Percentiles rank a stretch among this genome's conserved stretches.
phyloP scores from a whole-genome alignment of 2,113 vertebrate species.

The Heterotis niloticus region DNA sequence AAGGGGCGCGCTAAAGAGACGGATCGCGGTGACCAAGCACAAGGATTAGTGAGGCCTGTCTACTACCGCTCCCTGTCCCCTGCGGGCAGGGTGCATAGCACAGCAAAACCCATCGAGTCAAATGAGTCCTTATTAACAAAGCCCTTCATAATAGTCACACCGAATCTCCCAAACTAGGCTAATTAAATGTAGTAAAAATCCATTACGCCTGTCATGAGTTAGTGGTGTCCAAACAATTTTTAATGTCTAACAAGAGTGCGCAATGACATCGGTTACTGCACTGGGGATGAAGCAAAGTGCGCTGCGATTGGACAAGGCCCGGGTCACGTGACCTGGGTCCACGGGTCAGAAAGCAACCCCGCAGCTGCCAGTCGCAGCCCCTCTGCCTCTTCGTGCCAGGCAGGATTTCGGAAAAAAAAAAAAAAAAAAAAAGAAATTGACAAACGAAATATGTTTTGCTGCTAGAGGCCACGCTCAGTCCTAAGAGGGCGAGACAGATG shows the following conservation, averaged over 20 bases:
- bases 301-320: not conserved
- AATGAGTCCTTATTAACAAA: slow-evolving; percentile 5
- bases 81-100: not conserved
- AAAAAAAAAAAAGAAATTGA: not conserved
- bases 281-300: not conserved
- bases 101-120: slow-evolving; percentile 10
- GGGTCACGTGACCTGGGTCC: not conserved
- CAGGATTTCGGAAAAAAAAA: not conserved
- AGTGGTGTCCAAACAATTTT: not conserved
- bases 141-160: slow-evolving; percentile 12
- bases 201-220: slow-evolving; percentile 48
- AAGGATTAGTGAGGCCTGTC: slow-evolving; percentile 13
- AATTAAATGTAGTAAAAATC: slow-evolving; percentile 60
- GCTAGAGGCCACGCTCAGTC: not conserved
- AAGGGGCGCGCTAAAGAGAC: slow-evolving; percentile 8
- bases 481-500: not conserved
- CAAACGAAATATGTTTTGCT: slow-evolving; percentile 7
- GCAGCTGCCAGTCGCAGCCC: not conserved
- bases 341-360: not conserved
- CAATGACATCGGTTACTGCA: not conserved
- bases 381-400: not conserved
- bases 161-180: slow-evolving; percentile 49
- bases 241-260: not conserved
- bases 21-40: not conserved
- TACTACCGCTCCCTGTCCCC: not conserved